These are phyloP conservation scores for Automeris io DNA, from an alignment of 2,888 invertebrate genomes.

Conservation along the genomic window DNA sequence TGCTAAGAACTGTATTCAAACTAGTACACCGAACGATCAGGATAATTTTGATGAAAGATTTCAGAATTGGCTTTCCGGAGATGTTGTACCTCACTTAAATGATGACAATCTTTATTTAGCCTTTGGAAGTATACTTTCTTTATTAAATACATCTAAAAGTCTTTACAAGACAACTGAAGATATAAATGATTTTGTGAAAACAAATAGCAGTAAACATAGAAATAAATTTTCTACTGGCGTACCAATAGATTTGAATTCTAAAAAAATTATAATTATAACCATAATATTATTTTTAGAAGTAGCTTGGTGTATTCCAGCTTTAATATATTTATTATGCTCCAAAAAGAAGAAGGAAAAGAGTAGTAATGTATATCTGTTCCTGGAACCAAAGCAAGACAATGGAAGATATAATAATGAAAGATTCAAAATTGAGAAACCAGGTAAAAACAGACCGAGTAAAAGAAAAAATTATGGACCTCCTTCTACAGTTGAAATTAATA, in stretches of 20 bases:
- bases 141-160: conserved; percentile 35
- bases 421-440: conserved; percentile 2
- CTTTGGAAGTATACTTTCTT: conserved; percentile 63
- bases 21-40: conserved; percentile 41
- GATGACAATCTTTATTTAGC: conserved; percentile 79
- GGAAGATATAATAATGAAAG: conserved; percentile 1
- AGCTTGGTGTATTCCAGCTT: conserved; percentile 48
- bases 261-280: conserved; percentile 38
- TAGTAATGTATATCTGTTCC: conserved; percentile 20
- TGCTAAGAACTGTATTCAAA: conserved; percentile 68
- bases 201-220: conserved; percentile 7
- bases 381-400: conserved; percentile 10
- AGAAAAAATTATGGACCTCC: conserved; percentile 5
- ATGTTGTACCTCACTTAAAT: conserved; percentile 70
- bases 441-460: neutral
- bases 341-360: conserved; percentile 20
- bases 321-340: conserved; percentile 25
- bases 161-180: conserved; percentile 14
- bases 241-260: conserved; percentile 29
- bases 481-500: conserved; percentile 7
- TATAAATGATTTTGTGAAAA: conserved; percentile 11
- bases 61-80: conserved; percentile 70
- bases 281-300: conserved; percentile 48
- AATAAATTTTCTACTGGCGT: conserved; percentile 14
- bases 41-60: conserved; percentile 69